Base-by-base conservation (phyloP, 2,797 vertebrate species). In the Phalanger gymnotis region DNA sequence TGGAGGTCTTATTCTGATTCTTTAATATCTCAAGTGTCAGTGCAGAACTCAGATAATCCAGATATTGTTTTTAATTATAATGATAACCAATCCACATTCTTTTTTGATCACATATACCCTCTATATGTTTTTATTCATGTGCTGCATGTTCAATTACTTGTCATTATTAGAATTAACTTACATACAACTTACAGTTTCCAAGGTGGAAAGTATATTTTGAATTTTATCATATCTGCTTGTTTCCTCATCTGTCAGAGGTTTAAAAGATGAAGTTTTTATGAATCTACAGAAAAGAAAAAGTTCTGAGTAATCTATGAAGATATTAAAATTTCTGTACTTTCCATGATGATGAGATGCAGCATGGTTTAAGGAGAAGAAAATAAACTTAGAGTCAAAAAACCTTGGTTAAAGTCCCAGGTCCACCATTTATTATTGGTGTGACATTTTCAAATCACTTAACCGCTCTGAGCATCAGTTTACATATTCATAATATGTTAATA, bases 301-400 rank as follows among this genome's bases (percentile, higher is more conserved):
- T 16, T 90, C 54, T 91, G 73, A 93, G 58, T 66, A 19, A 30
- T 95, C 94, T 92, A 28, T 16, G 28, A 61, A 61, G 94, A 96
- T 91, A 94, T 19, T 31, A 54, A 94, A 91, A 58, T 53, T 47
- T 40, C 54, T 34, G 14, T 92, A 40, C 30, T 54, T 54, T 57
- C 66, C 66, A 61, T 30, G 81, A n/a, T 27, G 19, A 87, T 47
- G 73, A 51, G 22, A 87, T 87, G 7, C 9, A 87, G 9, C 9
- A 27, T 87, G 40, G 13, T 81, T 81, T 81, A 40, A 30, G 58
- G 66, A 47, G 19, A 61, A 61, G 56, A 81, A 47, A 47, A 81
- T 81, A 81, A n/a, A 47, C 19, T 10, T 87, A 5, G n/a, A 27
- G 40, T 87, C 73, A 73, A 34, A 73, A 73, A n/a, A 73, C 2